Conservation (phyloP, 2,797 vertebrate species). For the Phataginus tetradactyla region DNA sequence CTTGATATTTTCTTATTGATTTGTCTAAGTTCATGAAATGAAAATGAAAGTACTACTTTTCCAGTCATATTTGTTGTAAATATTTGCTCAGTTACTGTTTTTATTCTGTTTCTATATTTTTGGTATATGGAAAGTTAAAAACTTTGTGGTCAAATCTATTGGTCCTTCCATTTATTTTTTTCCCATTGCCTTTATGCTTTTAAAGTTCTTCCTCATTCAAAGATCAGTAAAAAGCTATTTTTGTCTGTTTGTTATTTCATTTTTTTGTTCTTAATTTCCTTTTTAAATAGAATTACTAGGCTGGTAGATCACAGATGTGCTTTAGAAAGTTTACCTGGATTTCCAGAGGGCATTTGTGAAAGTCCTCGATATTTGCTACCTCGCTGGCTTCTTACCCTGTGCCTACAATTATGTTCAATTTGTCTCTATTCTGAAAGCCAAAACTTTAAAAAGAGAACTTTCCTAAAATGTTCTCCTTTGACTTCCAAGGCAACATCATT, state of each 20-base stretch:
- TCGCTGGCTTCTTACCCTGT: not conserved
- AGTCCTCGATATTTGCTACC: not conserved
- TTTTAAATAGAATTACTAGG: not conserved
- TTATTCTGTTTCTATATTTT: not conserved
- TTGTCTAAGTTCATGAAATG: not conserved
- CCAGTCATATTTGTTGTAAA: not conserved
- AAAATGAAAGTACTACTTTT: not conserved
- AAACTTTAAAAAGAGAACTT: not conserved
- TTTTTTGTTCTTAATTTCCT: not conserved
- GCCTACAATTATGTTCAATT: not conserved
- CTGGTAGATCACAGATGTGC: not conserved
- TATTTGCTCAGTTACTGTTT: not conserved
- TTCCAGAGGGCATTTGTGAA: conserved; percentile 8
- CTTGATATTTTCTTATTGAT: not conserved
- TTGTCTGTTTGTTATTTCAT: not conserved
- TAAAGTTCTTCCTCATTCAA: not conserved
- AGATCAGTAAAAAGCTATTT: not conserved
- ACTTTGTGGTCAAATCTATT: not conserved
- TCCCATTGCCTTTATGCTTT: not conserved
- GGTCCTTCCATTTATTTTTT: not conserved
- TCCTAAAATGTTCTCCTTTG: not conserved
- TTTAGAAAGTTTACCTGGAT: not conserved
- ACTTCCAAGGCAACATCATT: not conserved
- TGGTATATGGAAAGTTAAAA: not conserved
- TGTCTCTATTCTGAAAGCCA: not conserved